Evolutionary conservation across 2,888 invertebrate genomes (phyloP).

Genomic region (Xylophagus ater): DNA sequence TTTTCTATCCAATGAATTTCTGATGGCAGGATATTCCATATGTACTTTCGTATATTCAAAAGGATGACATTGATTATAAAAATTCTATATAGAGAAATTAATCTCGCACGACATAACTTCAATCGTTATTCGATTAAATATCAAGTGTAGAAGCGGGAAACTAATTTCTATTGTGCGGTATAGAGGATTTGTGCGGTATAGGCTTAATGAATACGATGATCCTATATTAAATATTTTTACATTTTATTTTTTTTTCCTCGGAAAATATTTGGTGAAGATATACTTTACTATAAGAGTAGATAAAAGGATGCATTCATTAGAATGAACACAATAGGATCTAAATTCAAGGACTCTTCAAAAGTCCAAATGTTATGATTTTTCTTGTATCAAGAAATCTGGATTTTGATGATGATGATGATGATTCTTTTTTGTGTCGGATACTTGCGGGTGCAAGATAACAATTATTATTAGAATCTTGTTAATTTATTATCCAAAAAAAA

Average conservation of each 20-base stretch:
- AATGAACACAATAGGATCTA: slow-evolving; percentile 5
- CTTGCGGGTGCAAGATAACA: too few species aligned
- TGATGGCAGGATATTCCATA: slow-evolving; percentile 11
- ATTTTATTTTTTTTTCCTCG: slow-evolving; percentile 1
- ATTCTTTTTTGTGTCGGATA: too few species aligned
- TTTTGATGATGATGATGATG: too few species aligned
- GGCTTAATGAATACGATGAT: slow-evolving; percentile 14
- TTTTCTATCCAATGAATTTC: slow-evolving; percentile 10
- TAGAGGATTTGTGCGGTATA: too few species aligned
- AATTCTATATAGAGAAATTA: slow-evolving; percentile 15
- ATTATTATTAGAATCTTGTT: too few species aligned
- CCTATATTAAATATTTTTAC: too few species aligned
- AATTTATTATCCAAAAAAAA: too few species aligned
- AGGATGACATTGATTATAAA: not conserved
- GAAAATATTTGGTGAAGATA: too few species aligned
- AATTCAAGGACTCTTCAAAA: not conserved
- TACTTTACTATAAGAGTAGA: too few species aligned
- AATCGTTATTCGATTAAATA: slow-evolving; percentile 36
- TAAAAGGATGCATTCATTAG: slow-evolving; percentile 5
- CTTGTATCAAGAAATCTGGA: too few species aligned
- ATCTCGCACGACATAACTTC: slow-evolving; percentile 25
- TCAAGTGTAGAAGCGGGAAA: slow-evolving; percentile 26
- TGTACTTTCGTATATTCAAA: not conserved
- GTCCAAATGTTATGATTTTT: slow-evolving; percentile 16
- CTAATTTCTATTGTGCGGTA: too few species aligned